phyloP scores from a whole-genome alignment of 2,113 vertebrate genomes.

The Heptranchias perlo region DNA sequence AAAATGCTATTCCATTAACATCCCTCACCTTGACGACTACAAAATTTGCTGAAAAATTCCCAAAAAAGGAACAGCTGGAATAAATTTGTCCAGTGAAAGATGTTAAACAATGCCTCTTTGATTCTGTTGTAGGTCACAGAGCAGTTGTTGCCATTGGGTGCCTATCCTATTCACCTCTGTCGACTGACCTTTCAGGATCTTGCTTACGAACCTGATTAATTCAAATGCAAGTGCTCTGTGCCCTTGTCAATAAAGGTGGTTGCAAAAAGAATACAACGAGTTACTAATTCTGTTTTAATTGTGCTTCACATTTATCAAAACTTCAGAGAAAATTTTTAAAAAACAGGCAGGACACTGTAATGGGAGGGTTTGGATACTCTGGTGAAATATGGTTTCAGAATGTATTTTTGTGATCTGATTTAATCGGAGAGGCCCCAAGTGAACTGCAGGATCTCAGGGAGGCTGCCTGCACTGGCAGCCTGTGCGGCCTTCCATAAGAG shows the following conservation, averaged over 20 bases:
- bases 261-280: background rate
- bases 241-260: background rate
- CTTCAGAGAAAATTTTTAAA: background rate
- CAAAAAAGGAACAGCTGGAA: background rate
- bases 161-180: background rate
- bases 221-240: background rate
- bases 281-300: slow-evolving; percentile 12
- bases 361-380: too few relatives aligned
- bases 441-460: background rate
- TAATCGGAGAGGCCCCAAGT: too few relatives aligned
- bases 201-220: background rate
- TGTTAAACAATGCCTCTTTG: slow-evolving; percentile 10
- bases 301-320: background rate
- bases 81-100: background rate
- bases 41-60: background rate
- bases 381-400: background rate
- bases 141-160: background rate
- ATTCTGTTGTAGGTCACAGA: slow-evolving; percentile 29
- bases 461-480: background rate
- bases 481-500: background rate
- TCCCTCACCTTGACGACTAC: background rate
- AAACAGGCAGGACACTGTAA: background rate
- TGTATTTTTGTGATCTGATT: background rate
- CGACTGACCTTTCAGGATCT: slow-evolving; percentile 16
- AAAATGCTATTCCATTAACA: background rate